Conservation (phyloP, 1,140 invertebrate genomes). For the Holcopasites calliopsidis region DNA sequence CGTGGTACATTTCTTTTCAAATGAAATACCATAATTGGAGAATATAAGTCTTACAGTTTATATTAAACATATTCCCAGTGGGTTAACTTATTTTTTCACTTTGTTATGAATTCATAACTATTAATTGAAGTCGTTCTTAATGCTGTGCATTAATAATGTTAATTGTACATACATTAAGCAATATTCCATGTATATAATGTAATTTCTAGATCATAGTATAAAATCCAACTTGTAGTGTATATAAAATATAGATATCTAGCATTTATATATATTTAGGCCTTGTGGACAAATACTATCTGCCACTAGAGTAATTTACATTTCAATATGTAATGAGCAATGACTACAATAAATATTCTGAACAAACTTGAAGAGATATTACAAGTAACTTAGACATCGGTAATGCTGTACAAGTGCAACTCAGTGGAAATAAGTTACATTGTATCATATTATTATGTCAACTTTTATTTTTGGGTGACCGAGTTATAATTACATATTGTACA, state of each 20-base stretch:
- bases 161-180: constrained; percentile 23
- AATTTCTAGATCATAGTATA: neutral
- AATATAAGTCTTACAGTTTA: constrained; percentile 26
- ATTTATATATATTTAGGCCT: constrained; percentile 8
- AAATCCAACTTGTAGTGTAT: neutral
- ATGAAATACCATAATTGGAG: neutral
- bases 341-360: too few species aligned
- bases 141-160: constrained; percentile 40
- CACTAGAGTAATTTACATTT: too few species aligned
- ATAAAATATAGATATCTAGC: constrained; percentile 3
- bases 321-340: too few species aligned
- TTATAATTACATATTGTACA: too few species aligned
- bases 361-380: too few species aligned
- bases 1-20: constrained; percentile 12
- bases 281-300: too few species aligned
- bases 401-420: too few species aligned
- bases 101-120: constrained; percentile 45
- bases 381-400: too few species aligned
- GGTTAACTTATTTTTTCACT: constrained; percentile 35
- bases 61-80: constrained; percentile 9
- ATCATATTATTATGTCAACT: too few species aligned
- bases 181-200: constrained; percentile 1
- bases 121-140: constrained; percentile 29
- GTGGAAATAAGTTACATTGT: neutral
- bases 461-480: too few species aligned